A percentile compares a stretch with the other conserved stretches of the same genome.
Evolutionary conservation across 2,888 invertebrate genomes (phyloP).

Genomic region (Drosophila kuntzei): DNA sequence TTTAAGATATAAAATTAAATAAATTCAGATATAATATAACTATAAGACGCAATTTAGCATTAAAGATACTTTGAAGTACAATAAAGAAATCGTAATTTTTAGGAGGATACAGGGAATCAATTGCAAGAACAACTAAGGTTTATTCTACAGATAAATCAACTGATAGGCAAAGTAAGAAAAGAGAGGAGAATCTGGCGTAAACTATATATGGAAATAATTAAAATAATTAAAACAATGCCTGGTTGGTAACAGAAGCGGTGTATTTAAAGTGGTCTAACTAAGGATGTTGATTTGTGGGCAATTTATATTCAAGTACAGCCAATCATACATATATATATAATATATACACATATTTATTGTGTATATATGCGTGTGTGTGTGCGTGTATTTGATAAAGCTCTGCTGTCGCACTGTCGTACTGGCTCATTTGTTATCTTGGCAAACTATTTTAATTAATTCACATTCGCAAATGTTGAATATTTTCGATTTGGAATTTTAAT

Average conservation of each 20-base stretch:
- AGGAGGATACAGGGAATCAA: background rate
- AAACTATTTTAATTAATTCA: conserved; percentile 83
- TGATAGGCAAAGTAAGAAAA: background rate
- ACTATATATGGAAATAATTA: background rate
- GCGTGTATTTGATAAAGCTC: conserved; percentile 17
- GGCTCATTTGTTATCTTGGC: conserved; percentile 51
- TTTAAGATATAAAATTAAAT: background rate
- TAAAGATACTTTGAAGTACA: no score
- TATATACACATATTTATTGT: conserved; percentile 4
- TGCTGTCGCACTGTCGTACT: conserved; percentile 12
- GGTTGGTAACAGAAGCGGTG: background rate
- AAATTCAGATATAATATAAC: background rate
- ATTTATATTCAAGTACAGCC: background rate
- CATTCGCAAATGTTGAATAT: conserved; percentile 76
- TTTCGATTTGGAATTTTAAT: conserved; percentile 82
- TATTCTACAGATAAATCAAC: background rate
- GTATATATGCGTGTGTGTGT: conserved; percentile 8
- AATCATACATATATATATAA: conserved; percentile 5
- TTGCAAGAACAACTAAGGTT: background rate
- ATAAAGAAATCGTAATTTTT: no score
- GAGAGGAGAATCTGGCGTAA: background rate
- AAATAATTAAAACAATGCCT: background rate
- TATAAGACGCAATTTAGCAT: no score
- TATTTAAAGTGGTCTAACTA: background rate
- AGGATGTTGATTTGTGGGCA: background rate